Conservation (phyloP, 2,797 vertebrate species). For the Microcaecilia unicolor region DNA sequence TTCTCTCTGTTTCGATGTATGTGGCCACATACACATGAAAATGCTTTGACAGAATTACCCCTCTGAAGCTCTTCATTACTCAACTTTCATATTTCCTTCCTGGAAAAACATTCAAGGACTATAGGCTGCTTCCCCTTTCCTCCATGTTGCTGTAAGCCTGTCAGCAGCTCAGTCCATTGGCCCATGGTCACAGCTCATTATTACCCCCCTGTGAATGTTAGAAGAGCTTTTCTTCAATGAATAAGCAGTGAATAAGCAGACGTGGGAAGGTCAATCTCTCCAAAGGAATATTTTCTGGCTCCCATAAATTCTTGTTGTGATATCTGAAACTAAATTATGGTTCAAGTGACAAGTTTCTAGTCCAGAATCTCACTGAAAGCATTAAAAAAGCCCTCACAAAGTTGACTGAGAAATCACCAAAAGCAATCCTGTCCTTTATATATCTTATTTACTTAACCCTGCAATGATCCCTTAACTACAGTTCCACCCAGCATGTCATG, state of each 20-base stretch:
- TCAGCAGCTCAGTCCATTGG: not conserved
- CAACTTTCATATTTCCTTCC: not conserved
- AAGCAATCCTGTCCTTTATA: slow-evolving; percentile 4
- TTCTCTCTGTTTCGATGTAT: no score
- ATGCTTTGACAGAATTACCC: not conserved
- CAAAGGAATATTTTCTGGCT: not conserved
- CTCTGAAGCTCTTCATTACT: not conserved
- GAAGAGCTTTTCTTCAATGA: not conserved
- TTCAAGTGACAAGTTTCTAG: slow-evolving; percentile 3
- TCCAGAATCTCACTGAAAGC: not conserved
- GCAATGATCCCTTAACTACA: no score
- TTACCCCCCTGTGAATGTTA: not conserved
- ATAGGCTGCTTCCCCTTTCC: not conserved
- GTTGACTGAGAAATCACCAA: slow-evolving; percentile 10
- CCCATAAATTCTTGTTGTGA: not conserved
- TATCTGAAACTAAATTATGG: no score
- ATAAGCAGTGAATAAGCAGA: not conserved
- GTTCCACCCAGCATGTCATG: no score
- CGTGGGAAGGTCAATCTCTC: not conserved
- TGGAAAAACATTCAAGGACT: slow-evolving; percentile 1
- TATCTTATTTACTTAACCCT: no score
- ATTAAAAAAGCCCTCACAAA: not conserved
- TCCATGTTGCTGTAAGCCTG: not conserved
- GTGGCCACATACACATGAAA: no score
- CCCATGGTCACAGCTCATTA: not conserved